phyloP scores from a whole-genome alignment of 2,888 invertebrate species.

The Dicranocentrus wangi region DNA sequence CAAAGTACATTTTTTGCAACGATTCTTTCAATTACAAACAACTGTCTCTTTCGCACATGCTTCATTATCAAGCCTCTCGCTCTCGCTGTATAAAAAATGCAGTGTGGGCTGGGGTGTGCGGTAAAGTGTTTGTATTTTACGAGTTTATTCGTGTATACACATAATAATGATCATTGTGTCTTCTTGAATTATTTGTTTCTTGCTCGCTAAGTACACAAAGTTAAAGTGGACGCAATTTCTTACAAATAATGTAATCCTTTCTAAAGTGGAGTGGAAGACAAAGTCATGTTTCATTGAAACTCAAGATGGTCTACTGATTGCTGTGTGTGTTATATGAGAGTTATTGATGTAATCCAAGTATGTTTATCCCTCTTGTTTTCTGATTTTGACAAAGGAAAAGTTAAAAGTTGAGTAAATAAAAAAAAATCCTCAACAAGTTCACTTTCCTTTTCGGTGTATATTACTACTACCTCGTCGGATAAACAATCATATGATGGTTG shows the following conservation, averaged over 20 bases:
- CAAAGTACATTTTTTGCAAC: background rate
- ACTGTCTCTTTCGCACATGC: constrained; percentile 3
- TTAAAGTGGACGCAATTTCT: background rate
- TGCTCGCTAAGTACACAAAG: background rate
- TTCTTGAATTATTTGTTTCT: constrained; percentile 5
- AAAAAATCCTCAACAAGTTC: background rate
- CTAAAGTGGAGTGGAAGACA: background rate
- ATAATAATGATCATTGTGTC: background rate
- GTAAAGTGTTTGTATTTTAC: background rate
- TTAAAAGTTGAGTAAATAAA: constrained; percentile 20
- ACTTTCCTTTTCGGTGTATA: background rate
- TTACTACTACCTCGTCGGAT: background rate
- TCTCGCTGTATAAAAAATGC: background rate
- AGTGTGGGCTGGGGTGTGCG: background rate
- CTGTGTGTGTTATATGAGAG: background rate
- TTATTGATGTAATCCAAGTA: background rate
- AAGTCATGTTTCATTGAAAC: background rate
- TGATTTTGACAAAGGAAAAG: constrained; percentile 8
- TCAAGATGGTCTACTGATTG: background rate
- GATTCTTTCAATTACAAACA: constrained; percentile 1
- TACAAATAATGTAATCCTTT: constrained; percentile 7
- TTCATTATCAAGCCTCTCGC: background rate
- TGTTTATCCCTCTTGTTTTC: background rate
- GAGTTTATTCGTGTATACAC: background rate
- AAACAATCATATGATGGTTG: background rate